These are phyloP conservation scores for Chrysocyon brachyurus DNA, from an alignment of 2,797 vertebrate species.

Conservation along the genomic window DNA sequence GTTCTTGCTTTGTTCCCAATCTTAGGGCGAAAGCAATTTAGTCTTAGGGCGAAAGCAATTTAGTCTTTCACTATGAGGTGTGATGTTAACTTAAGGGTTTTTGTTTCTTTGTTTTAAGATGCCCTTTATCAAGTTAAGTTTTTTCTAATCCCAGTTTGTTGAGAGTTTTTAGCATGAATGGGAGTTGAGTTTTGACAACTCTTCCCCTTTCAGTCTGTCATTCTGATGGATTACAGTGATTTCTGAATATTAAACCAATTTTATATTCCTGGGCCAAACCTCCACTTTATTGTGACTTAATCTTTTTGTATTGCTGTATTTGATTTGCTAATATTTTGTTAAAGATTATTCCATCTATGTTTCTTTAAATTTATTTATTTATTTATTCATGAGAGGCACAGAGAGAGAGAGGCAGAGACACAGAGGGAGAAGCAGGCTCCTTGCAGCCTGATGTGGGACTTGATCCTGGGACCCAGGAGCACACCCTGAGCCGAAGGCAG, in stretches of 20 bases:
- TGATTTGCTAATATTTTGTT: background rate
- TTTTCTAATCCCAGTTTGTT: background rate
- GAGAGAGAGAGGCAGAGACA: too few species aligned
- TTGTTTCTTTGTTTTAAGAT: background rate
- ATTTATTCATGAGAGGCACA: too few species aligned
- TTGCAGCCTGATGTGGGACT: too few species aligned
- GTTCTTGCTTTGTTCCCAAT: background rate
- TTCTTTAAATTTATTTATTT: background rate
- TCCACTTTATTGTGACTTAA: background rate
- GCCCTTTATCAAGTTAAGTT: constrained; percentile 1
- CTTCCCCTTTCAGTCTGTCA: background rate
- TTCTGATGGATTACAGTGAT: constrained; percentile 9
- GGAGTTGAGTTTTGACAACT: background rate
- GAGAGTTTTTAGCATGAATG: background rate
- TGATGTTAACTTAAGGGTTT: background rate
- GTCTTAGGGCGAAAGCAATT: background rate
- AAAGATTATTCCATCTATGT: background rate
- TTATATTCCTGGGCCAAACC: background rate
- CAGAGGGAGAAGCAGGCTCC: too few species aligned
- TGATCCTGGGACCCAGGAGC: too few species aligned
- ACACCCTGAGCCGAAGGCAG: too few species aligned
- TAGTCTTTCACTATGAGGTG: background rate
- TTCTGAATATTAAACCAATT: background rate
- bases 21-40: background rate
- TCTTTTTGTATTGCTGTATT: background rate